Evolutionary conservation across 2,888 invertebrate species (phyloP), one percentile per base, ranked within the genome.

Genomic region (Aradus depressus): DNA sequence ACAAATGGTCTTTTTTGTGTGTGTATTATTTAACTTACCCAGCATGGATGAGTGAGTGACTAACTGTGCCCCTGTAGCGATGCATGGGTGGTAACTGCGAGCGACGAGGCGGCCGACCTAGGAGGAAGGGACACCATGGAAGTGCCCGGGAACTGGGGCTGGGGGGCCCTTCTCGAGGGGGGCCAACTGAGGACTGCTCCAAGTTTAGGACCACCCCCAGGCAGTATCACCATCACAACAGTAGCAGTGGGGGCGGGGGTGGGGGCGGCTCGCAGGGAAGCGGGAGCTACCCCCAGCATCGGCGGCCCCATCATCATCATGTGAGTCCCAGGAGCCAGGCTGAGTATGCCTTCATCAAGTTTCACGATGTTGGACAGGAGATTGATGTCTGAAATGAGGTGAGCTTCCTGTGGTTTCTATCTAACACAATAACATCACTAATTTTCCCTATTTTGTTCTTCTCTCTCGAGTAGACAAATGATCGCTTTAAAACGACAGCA

Each of bases 331-430:
- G 58, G 50, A 66, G 67, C 58, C 67, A 70, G 67, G 75, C 77
- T 64, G 77, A 79, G 66, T 79, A 79, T 65, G 74, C 78, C 51
- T 77, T 79, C 62, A 69, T 79, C 62, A 76, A 75, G 66, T 80
- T 79, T 68, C 76, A 77, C 65, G 79, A 79, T 65, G 74, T 79
- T 59, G 77, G 77, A 60, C 76, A 76, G 66, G 78, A 79, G 65
- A 78, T 79, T 64, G 77, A 79, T 67, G 78, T 79, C 66, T 79
- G 73, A 74, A 73, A 70, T 67, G 6, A 47, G 38, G 47, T n/a
- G n/a, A n/a, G n/a, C n/a, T n/a, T n/a, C n/a, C n/a, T n/a, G n/a
- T n/a, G n/a, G n/a, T n/a, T n/a, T n/a, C n/a, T n/a, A n/a, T n/a
- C n/a, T n/a, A n/a, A n/a, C n/a, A n/a, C n/a, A n/a, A n/a, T n/a